Evolutionary conservation across 2,797 vertebrate species (phyloP).

Genomic region (Cichlasoma orientale): DNA sequence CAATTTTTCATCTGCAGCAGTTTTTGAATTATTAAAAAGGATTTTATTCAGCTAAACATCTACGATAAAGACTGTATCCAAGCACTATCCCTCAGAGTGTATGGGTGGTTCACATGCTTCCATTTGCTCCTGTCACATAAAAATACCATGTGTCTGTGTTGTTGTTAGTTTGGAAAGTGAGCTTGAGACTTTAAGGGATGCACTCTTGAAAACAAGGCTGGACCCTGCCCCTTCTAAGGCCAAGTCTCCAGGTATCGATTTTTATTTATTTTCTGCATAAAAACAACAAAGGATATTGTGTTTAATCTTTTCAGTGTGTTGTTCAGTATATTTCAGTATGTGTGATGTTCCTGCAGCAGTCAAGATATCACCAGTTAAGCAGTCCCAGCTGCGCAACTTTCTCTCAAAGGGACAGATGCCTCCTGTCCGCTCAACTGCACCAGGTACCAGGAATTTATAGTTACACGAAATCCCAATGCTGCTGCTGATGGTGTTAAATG

Average conservation of each 20-base stretch:
- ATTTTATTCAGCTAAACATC: background rate
- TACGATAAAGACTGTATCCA: background rate
- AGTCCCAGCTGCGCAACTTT: constrained; percentile 92
- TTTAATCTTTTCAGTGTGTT: background rate
- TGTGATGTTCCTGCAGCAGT: constrained; percentile 61
- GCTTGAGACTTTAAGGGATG: constrained; percentile 87
- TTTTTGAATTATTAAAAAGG: background rate
- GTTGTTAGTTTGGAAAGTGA: constrained; percentile 87
- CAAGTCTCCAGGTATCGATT: constrained; percentile 81
- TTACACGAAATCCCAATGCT: background rate
- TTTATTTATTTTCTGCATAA: background rate
- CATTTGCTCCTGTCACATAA: background rate
- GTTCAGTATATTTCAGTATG: background rate
- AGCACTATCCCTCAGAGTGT: background rate
- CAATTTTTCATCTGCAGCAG: background rate
- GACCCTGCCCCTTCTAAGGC: constrained; percentile 77
- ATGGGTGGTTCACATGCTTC: background rate
- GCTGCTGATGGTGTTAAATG: background rate
- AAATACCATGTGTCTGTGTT: constrained; percentile 12
- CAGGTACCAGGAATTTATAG: constrained; percentile 83
- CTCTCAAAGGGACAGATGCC: constrained; percentile 94
- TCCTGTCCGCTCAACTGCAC: constrained; percentile 92
- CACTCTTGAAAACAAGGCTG: constrained; percentile 88
- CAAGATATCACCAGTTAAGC: constrained; percentile 90
- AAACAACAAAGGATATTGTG: background rate